These are phyloP conservation scores for Lanistes nyassanus DNA, from an alignment of 1,140 invertebrate species.

Conservation along the genomic window DNA sequence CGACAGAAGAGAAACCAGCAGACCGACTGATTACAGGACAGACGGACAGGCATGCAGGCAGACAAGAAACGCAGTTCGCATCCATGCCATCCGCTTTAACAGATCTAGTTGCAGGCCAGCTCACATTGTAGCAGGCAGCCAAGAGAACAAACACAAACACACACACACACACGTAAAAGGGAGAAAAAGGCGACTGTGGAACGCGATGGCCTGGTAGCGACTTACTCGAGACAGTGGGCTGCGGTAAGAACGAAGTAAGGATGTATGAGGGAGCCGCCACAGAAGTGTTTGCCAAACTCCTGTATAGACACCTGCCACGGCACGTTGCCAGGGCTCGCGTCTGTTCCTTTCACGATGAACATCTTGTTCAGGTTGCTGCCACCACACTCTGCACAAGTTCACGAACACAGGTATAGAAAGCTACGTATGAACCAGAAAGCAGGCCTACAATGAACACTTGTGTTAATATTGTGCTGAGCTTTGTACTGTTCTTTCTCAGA, in stretches of 20 bases:
- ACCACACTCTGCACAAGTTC: not conserved
- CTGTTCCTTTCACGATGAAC: not conserved
- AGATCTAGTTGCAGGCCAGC: no score
- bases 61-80: no score
- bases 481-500: no score
- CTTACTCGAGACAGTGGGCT: slow-evolving; percentile 74
- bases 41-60: not conserved
- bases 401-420: not conserved
- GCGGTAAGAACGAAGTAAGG: slow-evolving; percentile 79
- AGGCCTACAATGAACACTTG: no score
- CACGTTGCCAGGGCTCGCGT: not conserved
- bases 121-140: no score
- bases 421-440: not conserved
- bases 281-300: slow-evolving; percentile 68
- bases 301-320: slow-evolving; percentile 57
- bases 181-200: no score
- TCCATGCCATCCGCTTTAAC: no score
- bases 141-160: no score
- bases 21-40: not conserved
- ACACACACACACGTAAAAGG: no score
- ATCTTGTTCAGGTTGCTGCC: not conserved
- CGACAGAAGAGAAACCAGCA: not conserved
- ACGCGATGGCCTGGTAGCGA: no score
- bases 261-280: slow-evolving; percentile 81
- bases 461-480: no score